Conservation (phyloP, 2,113 vertebrate genomes). For the Channa argus region DNA sequence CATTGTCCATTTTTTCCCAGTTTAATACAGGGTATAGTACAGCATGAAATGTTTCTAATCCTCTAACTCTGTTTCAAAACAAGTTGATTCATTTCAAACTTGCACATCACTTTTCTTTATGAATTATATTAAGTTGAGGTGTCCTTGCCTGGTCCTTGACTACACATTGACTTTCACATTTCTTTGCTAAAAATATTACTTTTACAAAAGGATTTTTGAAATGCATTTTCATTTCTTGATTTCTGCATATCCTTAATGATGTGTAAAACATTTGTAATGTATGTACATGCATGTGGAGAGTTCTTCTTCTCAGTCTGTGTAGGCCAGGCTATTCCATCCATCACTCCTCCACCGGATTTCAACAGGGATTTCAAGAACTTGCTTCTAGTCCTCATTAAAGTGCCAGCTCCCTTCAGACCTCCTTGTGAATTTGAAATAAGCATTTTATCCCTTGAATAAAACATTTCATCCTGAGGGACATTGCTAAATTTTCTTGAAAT, state of each 20-base stretch:
- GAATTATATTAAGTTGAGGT: not conserved
- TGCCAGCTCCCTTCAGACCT: slow-evolving; percentile 33
- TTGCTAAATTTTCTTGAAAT: slow-evolving; percentile 62
- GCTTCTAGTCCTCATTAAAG: slow-evolving; percentile 60
- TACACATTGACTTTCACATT: not conserved
- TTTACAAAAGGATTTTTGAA: slow-evolving; percentile 4
- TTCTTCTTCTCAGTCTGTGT: slow-evolving; percentile 14
- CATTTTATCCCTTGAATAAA: slow-evolving; percentile 73
- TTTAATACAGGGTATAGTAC: no score
- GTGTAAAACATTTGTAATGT: not conserved
- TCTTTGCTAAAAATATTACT: not conserved
- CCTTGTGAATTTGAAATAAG: slow-evolving; percentile 64
- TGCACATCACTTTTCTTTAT: not conserved
- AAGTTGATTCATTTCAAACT: not conserved
- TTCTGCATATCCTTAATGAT: slow-evolving; percentile 4
- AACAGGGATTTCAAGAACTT: slow-evolving; percentile 47
- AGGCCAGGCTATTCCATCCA: slow-evolving; percentile 29
- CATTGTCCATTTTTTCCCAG: no score
- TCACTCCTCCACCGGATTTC: slow-evolving; percentile 38
- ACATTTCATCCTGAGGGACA: slow-evolving; percentile 57
- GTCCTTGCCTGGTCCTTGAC: not conserved
- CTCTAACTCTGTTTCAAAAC: not conserved
- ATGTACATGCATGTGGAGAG: not conserved
- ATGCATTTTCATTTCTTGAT: not conserved
- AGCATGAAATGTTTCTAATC: no score